Conservation (phyloP, 2,113 vertebrate species). For the Isichthys henryi region DNA sequence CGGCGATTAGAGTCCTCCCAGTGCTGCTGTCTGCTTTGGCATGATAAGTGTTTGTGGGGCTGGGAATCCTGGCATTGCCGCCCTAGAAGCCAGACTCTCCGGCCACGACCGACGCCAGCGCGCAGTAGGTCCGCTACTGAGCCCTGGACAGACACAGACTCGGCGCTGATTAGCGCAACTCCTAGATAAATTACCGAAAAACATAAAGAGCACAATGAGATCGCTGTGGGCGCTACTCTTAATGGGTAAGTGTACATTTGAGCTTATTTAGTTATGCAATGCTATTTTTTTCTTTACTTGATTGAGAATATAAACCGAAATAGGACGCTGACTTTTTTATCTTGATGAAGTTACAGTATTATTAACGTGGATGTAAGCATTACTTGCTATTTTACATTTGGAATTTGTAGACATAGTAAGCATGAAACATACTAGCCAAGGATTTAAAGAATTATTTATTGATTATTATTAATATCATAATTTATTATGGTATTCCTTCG, state of each 20-base stretch:
- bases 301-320: not conserved
- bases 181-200: not conserved
- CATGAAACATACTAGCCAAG: not conserved
- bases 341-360: not conserved
- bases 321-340: not conserved
- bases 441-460: not conserved
- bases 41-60: slow-evolving; percentile 5
- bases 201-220: slow-evolving; percentile 36
- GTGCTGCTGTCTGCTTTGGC: not conserved
- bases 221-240: slow-evolving; percentile 42
- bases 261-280: not conserved
- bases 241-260: slow-evolving; percentile 46
- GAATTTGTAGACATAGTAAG: not conserved
- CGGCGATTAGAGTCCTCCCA: slow-evolving; percentile 10
- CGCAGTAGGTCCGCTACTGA: not conserved
- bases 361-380: not conserved
- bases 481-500: not conserved
- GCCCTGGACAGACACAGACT: not conserved
- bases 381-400: not conserved
- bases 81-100: not conserved
- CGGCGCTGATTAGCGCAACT: slow-evolving; percentile 22
- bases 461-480: too few species aligned
- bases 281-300: not conserved
- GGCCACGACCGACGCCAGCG: not conserved
- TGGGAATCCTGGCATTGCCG: not conserved